A percentile compares a stretch with the other conserved stretches of the same genome.
Conservation (phyloP, 2,797 vertebrate genomes). For the Acestrorhynchus altus region DNA sequence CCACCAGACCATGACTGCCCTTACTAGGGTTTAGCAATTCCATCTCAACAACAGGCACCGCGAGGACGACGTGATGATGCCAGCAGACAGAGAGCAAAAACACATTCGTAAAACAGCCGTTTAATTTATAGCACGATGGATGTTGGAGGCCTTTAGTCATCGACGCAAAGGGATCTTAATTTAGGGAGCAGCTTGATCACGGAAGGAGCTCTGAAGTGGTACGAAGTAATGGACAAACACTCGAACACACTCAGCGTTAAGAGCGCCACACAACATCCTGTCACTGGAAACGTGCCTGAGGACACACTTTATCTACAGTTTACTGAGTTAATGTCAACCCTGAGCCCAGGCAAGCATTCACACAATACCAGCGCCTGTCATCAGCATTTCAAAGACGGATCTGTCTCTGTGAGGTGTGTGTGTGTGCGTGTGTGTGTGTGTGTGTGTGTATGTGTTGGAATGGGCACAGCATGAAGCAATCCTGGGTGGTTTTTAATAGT, state of each 20-base stretch:
- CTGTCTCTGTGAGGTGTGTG: background rate
- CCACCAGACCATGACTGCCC: too few species aligned
- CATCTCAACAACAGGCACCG: background rate
- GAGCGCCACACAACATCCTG: background rate
- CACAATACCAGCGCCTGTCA: background rate
- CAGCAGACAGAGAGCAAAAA: slow-evolving; percentile 11
- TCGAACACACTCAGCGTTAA: background rate
- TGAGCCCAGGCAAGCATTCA: background rate
- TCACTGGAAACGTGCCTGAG: background rate
- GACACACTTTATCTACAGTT: slow-evolving; percentile 9
- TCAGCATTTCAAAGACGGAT: background rate
- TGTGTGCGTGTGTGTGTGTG: background rate
- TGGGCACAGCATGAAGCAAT: background rate
- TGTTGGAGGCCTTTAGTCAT: background rate
- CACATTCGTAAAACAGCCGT: background rate
- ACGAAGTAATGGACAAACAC: slow-evolving; percentile 4
- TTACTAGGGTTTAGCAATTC: background rate
- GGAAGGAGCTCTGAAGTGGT: slow-evolving; percentile 14
- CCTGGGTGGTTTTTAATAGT: slow-evolving; percentile 12
- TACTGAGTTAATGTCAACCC: slow-evolving; percentile 4
- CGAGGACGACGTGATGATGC: slow-evolving; percentile 25
- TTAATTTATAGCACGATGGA: background rate
- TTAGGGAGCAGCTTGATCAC: slow-evolving; percentile 11
- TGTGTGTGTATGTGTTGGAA: background rate
- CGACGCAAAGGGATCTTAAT: background rate